A percentile compares a stretch with the other conserved stretches of the same genome.
Evolutionary conservation across 2,888 invertebrate genomes (phyloP).

Genomic region (Plagodis pulveraria): DNA sequence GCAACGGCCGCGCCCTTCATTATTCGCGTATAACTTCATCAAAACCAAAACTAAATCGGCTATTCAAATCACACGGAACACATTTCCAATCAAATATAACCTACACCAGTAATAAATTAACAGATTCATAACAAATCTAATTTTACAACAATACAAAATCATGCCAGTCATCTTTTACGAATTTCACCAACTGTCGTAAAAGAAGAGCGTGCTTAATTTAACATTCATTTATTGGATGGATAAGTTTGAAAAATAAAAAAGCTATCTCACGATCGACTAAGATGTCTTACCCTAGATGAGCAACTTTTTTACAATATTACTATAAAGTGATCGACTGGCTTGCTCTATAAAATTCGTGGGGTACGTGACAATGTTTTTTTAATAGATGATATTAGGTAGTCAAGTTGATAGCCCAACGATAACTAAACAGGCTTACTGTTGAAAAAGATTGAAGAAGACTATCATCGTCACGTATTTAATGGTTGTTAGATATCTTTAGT

Average conservation of each 20-base stretch:
- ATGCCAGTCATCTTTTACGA: conserved; percentile 54
- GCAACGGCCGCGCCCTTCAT: conserved; percentile 73
- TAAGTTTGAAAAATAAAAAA: conserved; percentile 67
- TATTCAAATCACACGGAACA: conserved; percentile 48
- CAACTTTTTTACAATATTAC: conserved; percentile 68
- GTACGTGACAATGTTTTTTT: conserved; percentile 76
- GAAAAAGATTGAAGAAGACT: conserved; percentile 43
- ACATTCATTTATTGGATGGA: conserved; percentile 66
- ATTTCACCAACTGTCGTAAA: conserved; percentile 50
- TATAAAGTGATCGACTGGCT: conserved; percentile 62
- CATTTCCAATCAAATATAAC: conserved; percentile 27
- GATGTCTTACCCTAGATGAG: conserved; percentile 66
- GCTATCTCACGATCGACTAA: conserved; percentile 56
- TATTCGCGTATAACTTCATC: conserved; percentile 63
- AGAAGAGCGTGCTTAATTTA: conserved; percentile 68
- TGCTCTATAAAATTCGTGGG: conserved; percentile 75
- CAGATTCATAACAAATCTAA: conserved; percentile 32
- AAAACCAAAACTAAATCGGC: conserved; percentile 56
- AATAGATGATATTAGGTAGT: conserved; percentile 31
- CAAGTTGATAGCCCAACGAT: conserved; percentile 51
- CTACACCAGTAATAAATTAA: conserved; percentile 11
- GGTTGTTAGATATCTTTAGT: conserved; percentile 37
- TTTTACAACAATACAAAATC: conserved; percentile 38
- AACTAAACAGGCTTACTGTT: conserved; percentile 68
- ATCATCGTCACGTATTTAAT: conserved; percentile 62